Base-by-base conservation (phyloP, 2,888 invertebrate species). In the Tethea ocularis region DNA sequence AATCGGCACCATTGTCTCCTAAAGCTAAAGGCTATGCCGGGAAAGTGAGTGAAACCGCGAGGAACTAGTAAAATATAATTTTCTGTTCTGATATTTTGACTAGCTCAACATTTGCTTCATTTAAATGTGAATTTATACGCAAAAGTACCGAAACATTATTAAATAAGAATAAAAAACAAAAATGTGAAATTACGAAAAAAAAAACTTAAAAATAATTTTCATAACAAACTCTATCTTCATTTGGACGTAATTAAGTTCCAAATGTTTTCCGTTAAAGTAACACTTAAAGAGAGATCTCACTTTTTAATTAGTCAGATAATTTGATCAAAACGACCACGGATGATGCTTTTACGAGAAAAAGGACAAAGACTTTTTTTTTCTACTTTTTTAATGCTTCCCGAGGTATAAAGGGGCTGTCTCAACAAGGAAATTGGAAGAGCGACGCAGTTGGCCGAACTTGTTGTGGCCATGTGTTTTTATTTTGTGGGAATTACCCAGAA, bases 371-470 rank as follows among this genome's bases (percentile, higher is more conserved):
- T 58, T 58, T 41, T 58, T n/a, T 64, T 62, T 63, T 62, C 60
- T n/a, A 17, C 41, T 71, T 62, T 74, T 82, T 81, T 80, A 77
- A 82, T 75, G 77, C 74, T 72, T 68, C 67, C 68, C 62, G 66
- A 53, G 67, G 71, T 68, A 68, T 72, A 78, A 82, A 71, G 78
- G 33, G 33, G 75, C 77, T 78, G 77, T 74, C 77, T 71, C 66
- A 62, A 60, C 68, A 65, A 80, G 83, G 81, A 84, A 83, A 84
- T 83, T 82, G 82, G 77, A 76, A 74, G 63, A 71, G 72, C 69
- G 66, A 72, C 69, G 72, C 72, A 72, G 72, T 68, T 68, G 72
- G 69, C 60, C 61, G 61, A 10, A 60, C 58, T 62, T 69, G 59
- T 66, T 66, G 67, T 75, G 69, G 53, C 71, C 71, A 75, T 57